Conservation (phyloP, 2,888 invertebrate genomes). For the Agrochola lychnidis region DNA sequence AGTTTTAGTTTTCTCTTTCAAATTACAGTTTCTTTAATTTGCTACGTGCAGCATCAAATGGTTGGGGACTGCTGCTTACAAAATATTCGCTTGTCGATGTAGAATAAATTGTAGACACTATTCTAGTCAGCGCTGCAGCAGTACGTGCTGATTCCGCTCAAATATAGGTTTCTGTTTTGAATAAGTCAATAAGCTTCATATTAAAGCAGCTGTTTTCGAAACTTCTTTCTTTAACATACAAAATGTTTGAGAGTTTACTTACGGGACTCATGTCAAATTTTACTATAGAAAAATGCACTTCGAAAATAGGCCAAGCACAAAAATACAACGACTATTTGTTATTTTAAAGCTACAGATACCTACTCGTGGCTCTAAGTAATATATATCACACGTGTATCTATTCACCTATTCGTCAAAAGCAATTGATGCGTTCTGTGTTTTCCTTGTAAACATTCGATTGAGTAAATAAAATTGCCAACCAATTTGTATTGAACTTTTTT, state of each 20-base stretch:
- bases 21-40: not conserved
- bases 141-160: conserved; percentile 18
- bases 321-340: not conserved
- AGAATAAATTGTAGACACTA: conserved; percentile 25
- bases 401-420: conserved; percentile 13
- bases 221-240: not conserved
- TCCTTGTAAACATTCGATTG: conserved; percentile 32
- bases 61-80: conserved; percentile 16
- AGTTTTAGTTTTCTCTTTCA: not conserved
- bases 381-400: not conserved
- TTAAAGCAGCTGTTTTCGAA: conserved; percentile 7
- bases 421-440: conserved; percentile 18
- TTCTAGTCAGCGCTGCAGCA: conserved; percentile 28
- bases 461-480: conserved; percentile 28
- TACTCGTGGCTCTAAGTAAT: conserved; percentile 3
- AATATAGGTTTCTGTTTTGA: conserved; percentile 23
- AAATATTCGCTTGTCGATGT: conserved; percentile 8
- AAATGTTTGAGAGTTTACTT: not conserved
- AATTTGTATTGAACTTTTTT: conserved; percentile 21
- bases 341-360: not conserved
- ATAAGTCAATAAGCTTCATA: conserved; percentile 31
- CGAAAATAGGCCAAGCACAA: not conserved
- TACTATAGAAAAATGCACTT: not conserved
- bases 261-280: not conserved
- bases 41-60: not conserved